Base-by-base conservation (phyloP, 2,797 vertebrate genomes). In the Corythornis leucogaster region DNA sequence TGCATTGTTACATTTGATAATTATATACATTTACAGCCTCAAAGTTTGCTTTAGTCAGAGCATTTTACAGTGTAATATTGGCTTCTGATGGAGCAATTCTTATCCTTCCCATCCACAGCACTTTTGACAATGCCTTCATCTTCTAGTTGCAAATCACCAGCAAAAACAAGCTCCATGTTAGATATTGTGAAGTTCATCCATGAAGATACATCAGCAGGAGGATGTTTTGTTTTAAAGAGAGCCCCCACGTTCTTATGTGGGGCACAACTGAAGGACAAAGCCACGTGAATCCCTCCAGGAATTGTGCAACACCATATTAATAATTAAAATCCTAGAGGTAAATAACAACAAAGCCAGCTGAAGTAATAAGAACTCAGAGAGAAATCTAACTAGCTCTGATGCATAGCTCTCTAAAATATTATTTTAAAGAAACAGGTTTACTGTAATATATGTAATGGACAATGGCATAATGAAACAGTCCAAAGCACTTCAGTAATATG, bases 1-100 rank as follows among this genome's bases (percentile, higher is more conserved):
- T 89, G 64, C 76, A 61, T 54, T 92, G 78, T 71, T 89, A 77
- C 54, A 40, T 48, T 48, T 53, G 22, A 46, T 86, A 89, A 88
- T 81, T 74, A 80, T 3, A 84, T 35, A 85, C 80, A 80, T 31
- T 46, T 75, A 90, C 16, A 89, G 64, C 42, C 50, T 64, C n/a
- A 14, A 38, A 87, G 50, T 70, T 79, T 9, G 16, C 63, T 74
- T 91, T 77, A 80, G 55, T 33, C 0, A 1, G 8, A 63, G 61
- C 21, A 50, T 63, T 89, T 67, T 79, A 8, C 35, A 9, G 10
- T 9, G 64, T 46, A 67, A 62, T 83, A 80, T 19, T 57, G 54
- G 13, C 50, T 94, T 85, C 68, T 71, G 61, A 80, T 74, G 3
- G 18, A 54, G 28, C 1, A 22, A 64, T 64, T 82, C 21, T 28